Evolutionary conservation across 2,888 invertebrate genomes (phyloP).

Genomic region (Eustalomyia histrio): DNA sequence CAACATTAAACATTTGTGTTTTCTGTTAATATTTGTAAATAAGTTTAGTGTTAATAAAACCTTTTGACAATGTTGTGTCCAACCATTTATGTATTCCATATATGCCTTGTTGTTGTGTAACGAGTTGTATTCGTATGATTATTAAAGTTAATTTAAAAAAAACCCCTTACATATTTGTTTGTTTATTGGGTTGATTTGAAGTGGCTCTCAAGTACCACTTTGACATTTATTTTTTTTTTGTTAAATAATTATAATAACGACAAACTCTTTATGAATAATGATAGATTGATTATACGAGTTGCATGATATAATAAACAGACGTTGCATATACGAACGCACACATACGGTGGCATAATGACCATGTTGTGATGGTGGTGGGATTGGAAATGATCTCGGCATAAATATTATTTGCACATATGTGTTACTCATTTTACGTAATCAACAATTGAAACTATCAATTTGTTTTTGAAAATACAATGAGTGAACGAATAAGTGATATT

Average conservation of each 20-base stretch:
- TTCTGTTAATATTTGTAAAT: background rate
- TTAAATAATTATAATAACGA: conserved; percentile 48
- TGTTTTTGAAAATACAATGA: conserved; percentile 27
- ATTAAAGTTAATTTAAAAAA: background rate
- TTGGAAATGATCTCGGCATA: conserved; percentile 11
- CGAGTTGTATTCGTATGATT: too few relatives aligned
- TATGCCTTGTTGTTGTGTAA: background rate
- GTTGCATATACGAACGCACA: background rate
- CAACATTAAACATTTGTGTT: background rate
- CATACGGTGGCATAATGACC: background rate
- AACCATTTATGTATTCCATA: too few relatives aligned
- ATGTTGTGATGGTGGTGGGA: conserved; percentile 22
- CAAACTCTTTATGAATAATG: conserved; percentile 48
- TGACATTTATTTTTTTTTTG: too few relatives aligned
- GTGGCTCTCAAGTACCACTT: conserved; percentile 52
- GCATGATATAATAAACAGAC: background rate
- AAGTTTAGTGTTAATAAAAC: conserved; percentile 46
- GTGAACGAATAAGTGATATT: background rate
- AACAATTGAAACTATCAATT: conserved; percentile 63
- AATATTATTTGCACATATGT: conserved; percentile 66
- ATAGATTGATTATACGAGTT: conserved; percentile 41
- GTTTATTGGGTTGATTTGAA: conserved; percentile 12
- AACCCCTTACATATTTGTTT: background rate
- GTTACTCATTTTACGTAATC: conserved; percentile 66
- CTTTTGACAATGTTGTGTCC: background rate